These are phyloP conservation scores for Malaclemys terrapin DNA, from an alignment of 2,113 vertebrate genomes.

Conservation along the genomic window DNA sequence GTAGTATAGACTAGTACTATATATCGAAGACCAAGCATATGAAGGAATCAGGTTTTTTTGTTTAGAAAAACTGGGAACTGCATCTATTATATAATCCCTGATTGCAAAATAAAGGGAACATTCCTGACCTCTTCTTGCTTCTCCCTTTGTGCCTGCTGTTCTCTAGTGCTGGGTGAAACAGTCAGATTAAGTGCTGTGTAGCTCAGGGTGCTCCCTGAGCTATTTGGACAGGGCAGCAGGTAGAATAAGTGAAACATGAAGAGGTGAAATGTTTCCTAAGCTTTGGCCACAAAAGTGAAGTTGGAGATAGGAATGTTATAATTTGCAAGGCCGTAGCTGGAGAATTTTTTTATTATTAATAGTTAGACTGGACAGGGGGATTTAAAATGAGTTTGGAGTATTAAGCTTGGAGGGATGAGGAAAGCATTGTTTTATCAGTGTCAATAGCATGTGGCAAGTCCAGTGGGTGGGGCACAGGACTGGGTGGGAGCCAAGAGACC, in stretches of 20 bases:
- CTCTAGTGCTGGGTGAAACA: background rate
- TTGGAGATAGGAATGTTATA: background rate
- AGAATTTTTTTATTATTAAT: background rate
- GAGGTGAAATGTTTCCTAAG: background rate
- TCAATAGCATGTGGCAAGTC: background rate
- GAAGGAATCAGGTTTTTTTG: background rate
- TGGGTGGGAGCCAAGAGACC: background rate
- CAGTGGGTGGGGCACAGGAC: background rate
- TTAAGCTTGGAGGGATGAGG: background rate
- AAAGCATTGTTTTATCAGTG: background rate
- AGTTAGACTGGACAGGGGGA: background rate
- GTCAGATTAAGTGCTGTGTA: background rate
- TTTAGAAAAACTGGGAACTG: background rate
- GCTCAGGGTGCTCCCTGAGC: background rate
- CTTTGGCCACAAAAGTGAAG: fast-evolving
- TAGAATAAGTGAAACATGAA: fast-evolving
- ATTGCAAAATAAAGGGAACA: background rate
- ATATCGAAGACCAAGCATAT: background rate
- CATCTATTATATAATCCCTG: background rate
- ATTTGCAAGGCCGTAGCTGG: background rate
- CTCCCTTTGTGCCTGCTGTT: background rate
- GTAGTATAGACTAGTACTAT: background rate
- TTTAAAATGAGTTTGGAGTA: background rate
- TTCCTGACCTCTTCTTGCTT: background rate
- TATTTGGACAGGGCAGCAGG: background rate